Conservation (phyloP, 2,888 invertebrate genomes). For the Drosophila eohydei region DNA sequence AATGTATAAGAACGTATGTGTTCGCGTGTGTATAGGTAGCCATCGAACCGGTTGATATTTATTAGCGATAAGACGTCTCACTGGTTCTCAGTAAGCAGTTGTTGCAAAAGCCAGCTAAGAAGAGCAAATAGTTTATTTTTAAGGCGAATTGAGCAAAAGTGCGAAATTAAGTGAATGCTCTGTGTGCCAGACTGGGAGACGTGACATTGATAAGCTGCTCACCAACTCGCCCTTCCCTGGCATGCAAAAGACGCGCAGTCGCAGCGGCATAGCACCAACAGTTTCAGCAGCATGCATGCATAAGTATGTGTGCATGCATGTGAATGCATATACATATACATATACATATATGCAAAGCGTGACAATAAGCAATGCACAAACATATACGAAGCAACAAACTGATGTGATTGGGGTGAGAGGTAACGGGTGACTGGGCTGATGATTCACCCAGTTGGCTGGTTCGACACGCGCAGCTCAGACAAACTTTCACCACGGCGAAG, state of each 20-base stretch:
- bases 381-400: not conserved
- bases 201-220: slow-evolving; percentile 28
- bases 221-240: not conserved
- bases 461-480: not conserved
- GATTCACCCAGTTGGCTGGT: slow-evolving; percentile 43
- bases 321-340: not conserved
- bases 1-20: not conserved
- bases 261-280: not conserved
- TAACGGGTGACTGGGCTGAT: slow-evolving; percentile 24
- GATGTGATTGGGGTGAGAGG: not conserved
- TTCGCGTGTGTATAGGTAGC: not conserved
- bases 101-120: slow-evolving; percentile 17
- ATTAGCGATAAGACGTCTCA: slow-evolving; percentile 25
- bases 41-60: slow-evolving; percentile 47
- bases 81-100: not conserved
- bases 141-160: slow-evolving; percentile 32
- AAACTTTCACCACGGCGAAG: slow-evolving; percentile 53
- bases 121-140: slow-evolving; percentile 24
- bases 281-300: slow-evolving; percentile 11
- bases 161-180: slow-evolving; percentile 25
- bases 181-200: not conserved
- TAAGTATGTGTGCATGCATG: not conserved
- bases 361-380: not conserved
- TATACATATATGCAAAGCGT: not conserved
- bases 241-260: slow-evolving; percentile 17